Base-by-base conservation (phyloP, 2,888 invertebrate species). In the Sarcophaga carnaria region DNA sequence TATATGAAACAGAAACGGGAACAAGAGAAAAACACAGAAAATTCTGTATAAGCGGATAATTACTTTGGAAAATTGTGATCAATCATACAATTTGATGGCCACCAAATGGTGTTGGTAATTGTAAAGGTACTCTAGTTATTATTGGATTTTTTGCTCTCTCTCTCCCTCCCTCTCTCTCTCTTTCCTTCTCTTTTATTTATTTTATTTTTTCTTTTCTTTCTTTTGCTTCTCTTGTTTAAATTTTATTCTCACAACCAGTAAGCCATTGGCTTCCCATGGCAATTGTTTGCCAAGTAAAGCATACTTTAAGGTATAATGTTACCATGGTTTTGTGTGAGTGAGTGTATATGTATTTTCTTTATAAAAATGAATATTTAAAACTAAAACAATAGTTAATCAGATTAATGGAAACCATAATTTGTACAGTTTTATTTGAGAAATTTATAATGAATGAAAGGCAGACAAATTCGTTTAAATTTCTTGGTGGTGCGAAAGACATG, bases 61-160 rank as follows among this genome's bases (percentile, higher is more conserved):
- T 91, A 91, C 91, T 91, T 90, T 91, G 88, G 89, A 91, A 91
- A 91, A 79, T 84, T 91, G 91, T 91, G 91, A 91, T 91, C 91
- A 91, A 91, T 91, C 91, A 91, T 90, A 90, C 88, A 85, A 90
- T 90, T 89, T 90, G 88, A 88, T 88, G 87, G 83, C 78, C 87
- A 76, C 87, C 87, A 81, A 87, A 84, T 87, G 83, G 81, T 76
- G 83, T 87, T 87, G 81, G 78, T 81, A 81, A 79, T 80, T 81
- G 75, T 63, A 80, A 83, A 83, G 83, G 83, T 81, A 78, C 60
- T 45, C 59, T 14, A 64, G n/a, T 45, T 49, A 66, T 62, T 62
- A 47, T 60, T 60, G 37, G 60, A 66, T 17, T 17, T 71, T 22
- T 60, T 22, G 22, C 25, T 82, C 27, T 64, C 6, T 4, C n/a